Base-by-base conservation (phyloP, 2,888 invertebrate species). In the Lumbricus terrestris region DNA sequence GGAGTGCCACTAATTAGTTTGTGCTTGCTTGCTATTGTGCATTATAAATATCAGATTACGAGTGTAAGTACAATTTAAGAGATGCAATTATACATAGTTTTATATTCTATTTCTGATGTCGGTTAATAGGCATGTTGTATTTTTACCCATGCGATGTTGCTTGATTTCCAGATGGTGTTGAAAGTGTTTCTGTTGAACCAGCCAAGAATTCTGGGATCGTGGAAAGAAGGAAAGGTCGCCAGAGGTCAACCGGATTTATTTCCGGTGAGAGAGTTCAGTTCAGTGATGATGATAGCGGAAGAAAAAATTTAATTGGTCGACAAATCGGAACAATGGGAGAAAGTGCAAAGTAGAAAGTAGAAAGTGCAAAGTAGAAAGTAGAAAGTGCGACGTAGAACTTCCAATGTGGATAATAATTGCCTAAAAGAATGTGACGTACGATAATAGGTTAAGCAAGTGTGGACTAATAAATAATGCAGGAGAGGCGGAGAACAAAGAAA, bases 241-340 rank as follows among this genome's bases (percentile, higher is more conserved):
- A 85, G 37, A 85, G 85, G 37, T 85, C 85, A 85, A 18, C 85
- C 20, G 85, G 85, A 85, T 85, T 85, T 85, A 85, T 85, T 85
- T 33, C 85, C 34, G 85, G 85, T 85, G 18, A 85, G 37, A 85
- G 18, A 20, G 37, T 34, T 85, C 85, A 23, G n/a, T 34, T 35
- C 20, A 35, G 6, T 35, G 13, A 29, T 33, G 82, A n/a, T 18
- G 33, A 82, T 82, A 16, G 18, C 16, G 29, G n/a, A n/a, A n/a
- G n/a, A n/a, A n/a, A n/a, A n/a, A n/a, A n/a, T n/a, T n/a, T n/a
- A n/a, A n/a, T n/a, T n/a, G n/a, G n/a, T 35, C 35, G 35, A 85
- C 37, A 23, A 5, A 85, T 20, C 34, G 35, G 85, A 34, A 85
- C 29, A 85, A 35, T 3, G 6, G 34, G 37, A 85, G 35, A 34